Evolutionary conservation across 2,888 invertebrate genomes (phyloP).

Genomic region (Metalampra italica): DNA sequence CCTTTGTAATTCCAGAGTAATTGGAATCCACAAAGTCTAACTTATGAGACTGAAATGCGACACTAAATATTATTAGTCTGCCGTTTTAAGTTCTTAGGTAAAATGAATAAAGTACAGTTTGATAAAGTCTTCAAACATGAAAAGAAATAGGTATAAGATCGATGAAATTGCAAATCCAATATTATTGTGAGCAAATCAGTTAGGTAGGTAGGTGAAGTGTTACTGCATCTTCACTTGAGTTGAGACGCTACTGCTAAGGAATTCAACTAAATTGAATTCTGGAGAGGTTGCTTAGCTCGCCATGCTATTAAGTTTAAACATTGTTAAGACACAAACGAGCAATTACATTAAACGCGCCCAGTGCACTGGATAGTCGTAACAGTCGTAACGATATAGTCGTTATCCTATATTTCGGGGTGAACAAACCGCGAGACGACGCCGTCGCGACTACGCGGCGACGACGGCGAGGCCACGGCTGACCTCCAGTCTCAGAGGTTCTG

Average conservation of each 20-base stretch:
- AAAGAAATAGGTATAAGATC: no score
- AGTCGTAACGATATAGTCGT: conserved; percentile 64
- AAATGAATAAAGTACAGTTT: no score
- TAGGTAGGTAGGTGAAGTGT: no score
- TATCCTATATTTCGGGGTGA: conserved; percentile 70
- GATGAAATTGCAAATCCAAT: no score
- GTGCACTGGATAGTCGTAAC: conserved; percentile 30
- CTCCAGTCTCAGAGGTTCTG: conserved; percentile 16
- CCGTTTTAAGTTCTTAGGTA: no score
- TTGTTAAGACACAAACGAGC: conserved; percentile 35
- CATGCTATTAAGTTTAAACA: conserved; percentile 7
- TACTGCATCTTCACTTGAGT: not conserved
- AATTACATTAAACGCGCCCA: conserved; percentile 55
- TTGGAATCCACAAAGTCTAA: no score
- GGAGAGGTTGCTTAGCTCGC: not conserved
- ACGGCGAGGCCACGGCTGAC: conserved; percentile 45
- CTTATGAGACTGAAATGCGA: no score
- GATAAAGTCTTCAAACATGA: no score
- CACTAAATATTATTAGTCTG: no score
- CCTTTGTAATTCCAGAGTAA: no score
- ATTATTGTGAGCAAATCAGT: no score
- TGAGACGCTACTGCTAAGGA: not conserved
- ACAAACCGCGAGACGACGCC: conserved; percentile 52
- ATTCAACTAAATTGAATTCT: not conserved
- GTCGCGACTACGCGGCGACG: conserved; percentile 47